These are phyloP conservation scores for Watsonalla cultraria DNA, from an alignment of 2,888 invertebrate genomes.

Conservation along the genomic window DNA sequence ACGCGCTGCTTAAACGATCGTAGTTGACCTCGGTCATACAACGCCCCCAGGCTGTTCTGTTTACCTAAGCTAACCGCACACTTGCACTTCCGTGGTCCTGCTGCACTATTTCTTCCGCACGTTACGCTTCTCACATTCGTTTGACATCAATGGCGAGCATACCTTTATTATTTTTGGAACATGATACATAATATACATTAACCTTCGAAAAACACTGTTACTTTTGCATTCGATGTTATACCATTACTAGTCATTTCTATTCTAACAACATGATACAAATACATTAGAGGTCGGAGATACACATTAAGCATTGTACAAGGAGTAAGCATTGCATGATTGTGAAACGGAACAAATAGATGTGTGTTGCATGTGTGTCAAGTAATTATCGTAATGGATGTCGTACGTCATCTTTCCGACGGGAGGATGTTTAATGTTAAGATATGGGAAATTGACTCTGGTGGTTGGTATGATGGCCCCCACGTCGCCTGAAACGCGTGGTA, in stretches of 20 bases:
- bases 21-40: too few species aligned
- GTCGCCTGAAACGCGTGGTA: constrained; percentile 63
- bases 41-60: constrained; percentile 3
- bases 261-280: constrained; percentile 56
- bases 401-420: constrained; percentile 70
- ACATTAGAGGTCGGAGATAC: constrained; percentile 44
- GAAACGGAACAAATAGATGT: constrained; percentile 66
- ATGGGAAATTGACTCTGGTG: constrained; percentile 76
- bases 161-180: constrained; percentile 29
- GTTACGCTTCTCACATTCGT: constrained; percentile 49
- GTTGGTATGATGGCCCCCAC: constrained; percentile 56
- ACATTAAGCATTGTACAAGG: constrained; percentile 30
- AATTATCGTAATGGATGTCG: constrained; percentile 68
- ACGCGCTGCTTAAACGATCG: too few species aligned
- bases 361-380: constrained; percentile 76
- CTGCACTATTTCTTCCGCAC: constrained; percentile 64
- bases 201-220: constrained; percentile 57
- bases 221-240: constrained; percentile 62
- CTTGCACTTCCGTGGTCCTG: constrained; percentile 63
- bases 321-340: constrained; percentile 71
- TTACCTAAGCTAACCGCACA: constrained; percentile 29
- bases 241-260: constrained; percentile 47
- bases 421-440: constrained; percentile 72
- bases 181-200: constrained; percentile 53
- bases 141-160: constrained; percentile 44